Conservation (phyloP, 2,113 vertebrate species). For the Notiomystis cincta region DNA sequence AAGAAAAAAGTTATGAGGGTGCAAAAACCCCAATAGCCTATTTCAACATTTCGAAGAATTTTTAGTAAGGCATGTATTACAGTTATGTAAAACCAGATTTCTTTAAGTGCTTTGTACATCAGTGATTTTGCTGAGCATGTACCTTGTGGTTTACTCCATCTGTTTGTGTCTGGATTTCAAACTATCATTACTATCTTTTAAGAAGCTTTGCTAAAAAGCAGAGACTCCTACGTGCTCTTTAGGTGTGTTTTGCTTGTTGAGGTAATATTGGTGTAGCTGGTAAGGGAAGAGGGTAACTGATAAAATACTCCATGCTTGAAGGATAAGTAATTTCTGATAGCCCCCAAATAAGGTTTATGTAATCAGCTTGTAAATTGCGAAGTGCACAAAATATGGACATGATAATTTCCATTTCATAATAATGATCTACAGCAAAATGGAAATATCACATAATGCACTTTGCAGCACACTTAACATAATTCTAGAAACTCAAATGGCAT, state of each 20-base stretch:
- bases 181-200: not conserved
- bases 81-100: not conserved
- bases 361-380: slow-evolving; percentile 70
- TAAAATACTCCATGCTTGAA: slow-evolving; percentile 9
- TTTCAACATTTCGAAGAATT: not conserved
- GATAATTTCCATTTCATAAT: slow-evolving; percentile 60
- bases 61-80: not conserved
- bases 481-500: slow-evolving; percentile 71
- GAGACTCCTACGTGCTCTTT: not conserved
- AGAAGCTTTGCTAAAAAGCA: not conserved
- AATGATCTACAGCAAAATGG: slow-evolving; percentile 54
- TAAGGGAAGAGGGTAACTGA: not conserved
- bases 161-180: not conserved
- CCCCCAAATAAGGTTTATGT: slow-evolving; percentile 49
- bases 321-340: slow-evolving; percentile 52
- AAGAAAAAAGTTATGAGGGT: not conserved
- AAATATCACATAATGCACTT: slow-evolving; percentile 66
- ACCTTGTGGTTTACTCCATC: not conserved
- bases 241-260: not conserved
- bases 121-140: not conserved
- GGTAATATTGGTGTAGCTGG: not conserved
- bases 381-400: slow-evolving; percentile 22
- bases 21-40: not conserved
- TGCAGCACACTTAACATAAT: slow-evolving; percentile 72
- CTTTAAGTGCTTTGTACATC: not conserved